Evolutionary conservation across 1,140 invertebrate species (phyloP).

Genomic region (Drosophila chauvacae): DNA sequence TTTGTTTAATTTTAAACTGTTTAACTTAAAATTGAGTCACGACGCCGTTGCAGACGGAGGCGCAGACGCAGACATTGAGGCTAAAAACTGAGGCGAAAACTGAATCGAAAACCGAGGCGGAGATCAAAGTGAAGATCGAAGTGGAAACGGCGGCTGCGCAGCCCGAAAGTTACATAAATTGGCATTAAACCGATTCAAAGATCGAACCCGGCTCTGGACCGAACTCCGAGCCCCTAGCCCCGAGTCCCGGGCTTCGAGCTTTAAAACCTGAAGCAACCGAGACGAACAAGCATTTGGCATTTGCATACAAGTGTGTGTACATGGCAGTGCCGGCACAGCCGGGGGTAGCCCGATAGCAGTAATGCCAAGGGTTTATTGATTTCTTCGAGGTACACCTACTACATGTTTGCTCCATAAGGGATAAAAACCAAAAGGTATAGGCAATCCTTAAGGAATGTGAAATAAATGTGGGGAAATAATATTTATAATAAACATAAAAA

Average conservation of each 20-base stretch:
- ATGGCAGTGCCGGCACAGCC: slow-evolving; percentile 3
- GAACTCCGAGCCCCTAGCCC: background rate
- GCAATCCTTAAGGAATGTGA: no score
- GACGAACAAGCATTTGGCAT: slow-evolving; percentile 73
- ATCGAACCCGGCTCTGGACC: slow-evolving; percentile 43
- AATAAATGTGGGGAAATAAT: background rate
- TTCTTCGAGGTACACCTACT: background rate
- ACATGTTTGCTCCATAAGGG: background rate
- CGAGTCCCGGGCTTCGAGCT: slow-evolving; percentile 7
- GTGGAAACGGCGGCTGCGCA: slow-evolving; percentile 38
- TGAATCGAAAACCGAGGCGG: slow-evolving; percentile 2
- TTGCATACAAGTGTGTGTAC: slow-evolving; percentile 62
- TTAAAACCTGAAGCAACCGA: slow-evolving; percentile 60
- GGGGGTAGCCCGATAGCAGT: slow-evolving; percentile 1
- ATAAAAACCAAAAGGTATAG: background rate
- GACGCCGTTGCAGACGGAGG: background rate
- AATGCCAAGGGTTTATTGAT: slow-evolving; percentile 5
- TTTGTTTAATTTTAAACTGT: slow-evolving; percentile 79
- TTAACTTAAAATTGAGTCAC: slow-evolving; percentile 82
- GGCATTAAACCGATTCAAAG: slow-evolving; percentile 75
- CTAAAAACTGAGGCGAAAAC: slow-evolving; percentile 6
- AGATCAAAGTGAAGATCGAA: slow-evolving; percentile 38
- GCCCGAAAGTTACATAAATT: slow-evolving; percentile 80
- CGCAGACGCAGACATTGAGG: slow-evolving; percentile 7
- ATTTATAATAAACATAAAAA: no score